These are phyloP conservation scores for Nephotettix cincticeps DNA, from an alignment of 1,140 invertebrate genomes.

Conservation along the genomic window DNA sequence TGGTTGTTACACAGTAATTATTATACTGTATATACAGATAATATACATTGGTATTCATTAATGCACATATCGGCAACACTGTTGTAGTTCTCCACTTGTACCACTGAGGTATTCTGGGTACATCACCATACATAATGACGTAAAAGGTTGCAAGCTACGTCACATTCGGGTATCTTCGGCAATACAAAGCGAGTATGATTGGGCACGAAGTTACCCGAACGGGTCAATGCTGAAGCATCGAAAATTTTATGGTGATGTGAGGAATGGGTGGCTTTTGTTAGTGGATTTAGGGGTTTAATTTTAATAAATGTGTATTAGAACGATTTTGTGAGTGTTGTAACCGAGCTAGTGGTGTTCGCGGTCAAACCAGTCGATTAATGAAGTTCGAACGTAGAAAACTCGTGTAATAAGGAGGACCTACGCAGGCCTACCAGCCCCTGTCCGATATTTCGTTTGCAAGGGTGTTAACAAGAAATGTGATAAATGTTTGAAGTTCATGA, in stretches of 20 bases:
- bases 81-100: neutral
- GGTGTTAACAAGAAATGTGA: conserved; percentile 66
- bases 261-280: conserved; percentile 34
- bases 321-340: no score
- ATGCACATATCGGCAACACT: no score
- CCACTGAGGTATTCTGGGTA: conserved; percentile 25
- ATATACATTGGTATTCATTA: no score
- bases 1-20: no score
- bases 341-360: no score
- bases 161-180: conserved; percentile 38
- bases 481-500: conserved; percentile 59
- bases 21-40: no score
- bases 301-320: conserved; percentile 21
- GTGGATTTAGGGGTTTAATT: conserved; percentile 25
- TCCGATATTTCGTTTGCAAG: conserved; percentile 43
- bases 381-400: conserved; percentile 15
- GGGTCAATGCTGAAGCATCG: conserved; percentile 43
- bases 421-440: conserved; percentile 33
- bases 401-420: conserved; percentile 25
- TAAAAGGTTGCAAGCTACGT: conserved; percentile 38
- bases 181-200: conserved; percentile 35
- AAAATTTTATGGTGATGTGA: conserved; percentile 42
- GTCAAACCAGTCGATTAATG: conserved; percentile 21
- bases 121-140: conserved; percentile 27
- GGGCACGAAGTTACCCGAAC: conserved; percentile 41